phyloP scores from a whole-genome alignment of 2,113 vertebrate species.

The Actenoides hombroni region DNA sequence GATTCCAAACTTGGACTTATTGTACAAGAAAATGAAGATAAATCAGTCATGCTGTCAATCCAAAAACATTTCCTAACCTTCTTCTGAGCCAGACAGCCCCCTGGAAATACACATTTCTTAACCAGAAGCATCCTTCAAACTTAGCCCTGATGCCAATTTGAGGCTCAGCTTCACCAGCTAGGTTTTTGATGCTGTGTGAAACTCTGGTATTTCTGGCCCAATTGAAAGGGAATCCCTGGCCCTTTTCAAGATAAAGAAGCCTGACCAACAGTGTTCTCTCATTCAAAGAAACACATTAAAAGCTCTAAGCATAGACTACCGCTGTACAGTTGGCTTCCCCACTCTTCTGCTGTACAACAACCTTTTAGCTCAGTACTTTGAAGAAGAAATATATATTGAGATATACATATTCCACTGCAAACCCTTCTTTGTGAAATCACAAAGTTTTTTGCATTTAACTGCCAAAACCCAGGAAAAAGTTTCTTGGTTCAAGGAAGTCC shows the following conservation, averaged over 20 bases:
- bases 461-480: background rate
- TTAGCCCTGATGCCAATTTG: background rate
- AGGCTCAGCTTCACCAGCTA: background rate
- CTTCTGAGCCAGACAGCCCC: background rate
- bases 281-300: background rate
- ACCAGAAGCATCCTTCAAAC: background rate
- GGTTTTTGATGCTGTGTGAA: background rate
- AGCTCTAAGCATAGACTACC: background rate
- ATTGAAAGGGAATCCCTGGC: background rate
- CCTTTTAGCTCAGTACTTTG: background rate
- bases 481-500: slow-evolving; percentile 6
- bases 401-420: background rate
- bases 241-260: background rate
- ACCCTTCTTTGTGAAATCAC: slow-evolving; percentile 11
- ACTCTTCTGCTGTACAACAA: background rate
- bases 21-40: slow-evolving; percentile 5
- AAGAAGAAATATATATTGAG: background rate
- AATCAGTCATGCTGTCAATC: slow-evolving; percentile 34
- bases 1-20: slow-evolving; percentile 29
- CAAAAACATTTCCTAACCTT: background rate
- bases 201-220: background rate
- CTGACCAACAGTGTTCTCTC: background rate
- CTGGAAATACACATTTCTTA: slow-evolving; percentile 1
- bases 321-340: background rate
- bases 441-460: background rate